Evolutionary conservation across 1,140 invertebrate species (phyloP).

Genomic region (Polyergus mexicanus): DNA sequence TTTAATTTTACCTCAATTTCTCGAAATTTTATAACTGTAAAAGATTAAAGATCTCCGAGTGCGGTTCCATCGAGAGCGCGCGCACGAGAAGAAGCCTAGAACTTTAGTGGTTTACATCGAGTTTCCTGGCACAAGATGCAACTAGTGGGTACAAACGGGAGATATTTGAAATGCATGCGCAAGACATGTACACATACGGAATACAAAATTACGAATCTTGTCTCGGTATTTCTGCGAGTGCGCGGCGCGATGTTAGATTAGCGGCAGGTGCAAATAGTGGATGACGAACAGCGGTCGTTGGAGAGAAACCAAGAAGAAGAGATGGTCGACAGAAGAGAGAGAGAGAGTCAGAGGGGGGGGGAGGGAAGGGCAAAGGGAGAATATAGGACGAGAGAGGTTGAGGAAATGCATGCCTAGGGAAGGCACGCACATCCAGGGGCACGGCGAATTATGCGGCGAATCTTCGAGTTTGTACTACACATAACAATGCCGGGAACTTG

Average conservation of each 20-base stretch:
- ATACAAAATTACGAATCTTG: slow-evolving; percentile 55
- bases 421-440: slow-evolving; percentile 43
- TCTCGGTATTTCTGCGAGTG: slow-evolving; percentile 38
- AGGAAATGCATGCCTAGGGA: slow-evolving; percentile 60
- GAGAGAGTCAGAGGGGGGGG: no score
- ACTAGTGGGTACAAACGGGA: slow-evolving; percentile 59
- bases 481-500: slow-evolving; percentile 61
- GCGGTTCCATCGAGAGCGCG: background rate
- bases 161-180: slow-evolving; percentile 47
- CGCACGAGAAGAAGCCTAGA: background rate
- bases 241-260: slow-evolving; percentile 20
- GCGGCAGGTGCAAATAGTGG: slow-evolving; percentile 26
- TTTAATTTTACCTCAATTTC: background rate
- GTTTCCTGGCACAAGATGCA: slow-evolving; percentile 23
- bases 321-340: background rate
- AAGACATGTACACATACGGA: slow-evolving; percentile 10
- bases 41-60: slow-evolving; percentile 25
- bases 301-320: background rate
- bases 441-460: slow-evolving; percentile 57
- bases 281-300: slow-evolving; percentile 15
- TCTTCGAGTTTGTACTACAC: slow-evolving; percentile 61
- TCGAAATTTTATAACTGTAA: background rate
- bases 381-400: background rate
- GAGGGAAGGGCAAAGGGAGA: background rate
- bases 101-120: slow-evolving; percentile 47